Evolutionary conservation across 1,140 invertebrate species (phyloP), one percentile per base, ranked within the genome.

Genomic region (Tetragonula clypearis): DNA sequence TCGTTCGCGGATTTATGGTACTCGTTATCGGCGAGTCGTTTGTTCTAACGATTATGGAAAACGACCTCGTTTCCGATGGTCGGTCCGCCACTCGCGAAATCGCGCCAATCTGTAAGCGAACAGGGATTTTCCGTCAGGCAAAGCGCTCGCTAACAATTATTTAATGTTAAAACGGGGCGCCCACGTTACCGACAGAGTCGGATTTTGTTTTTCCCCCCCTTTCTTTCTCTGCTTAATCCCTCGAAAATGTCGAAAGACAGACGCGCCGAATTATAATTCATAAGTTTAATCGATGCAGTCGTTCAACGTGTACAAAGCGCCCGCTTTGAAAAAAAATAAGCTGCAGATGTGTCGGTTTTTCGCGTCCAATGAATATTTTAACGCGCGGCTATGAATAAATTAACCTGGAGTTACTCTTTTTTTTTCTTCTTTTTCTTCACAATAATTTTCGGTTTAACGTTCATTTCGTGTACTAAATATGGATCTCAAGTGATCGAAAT

Each of bases 351-450:
- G 23, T 77, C 49, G 68, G 68, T 79, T 79, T 89, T 77, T 23
- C 76, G 56, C 78, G 79, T 87, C 78, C 89, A 76, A 87, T 90
- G 89, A 90, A 90, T 90, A 87, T 85, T 90, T 90, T 87, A 90
- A 83, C 89, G 66, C 89, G 56, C 62, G 11, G 76, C 77, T 77
- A 87, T 90, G 89, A 90, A 90, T 90, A 90, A 89, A 87, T 90
- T 90, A 90, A 88, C 19, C 19, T 1, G 73, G 19, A 30, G 21
- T 62, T 49, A 21, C 23, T 12, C 5, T 26, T 41, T 23, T 15
- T 30, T 3, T 15, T 1, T 9, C 8, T 2, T 35, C 21, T 49
- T 41, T 41, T 17, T 21, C 35, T 49, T 23, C 21, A 8, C 1
- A 14, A 12, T 49, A n/a, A 72, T n/a, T 49, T 49, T 49, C 69